phyloP scores from a whole-genome alignment of 2,113 vertebrate species.

The Dunckerocampus dactyliophorus region DNA sequence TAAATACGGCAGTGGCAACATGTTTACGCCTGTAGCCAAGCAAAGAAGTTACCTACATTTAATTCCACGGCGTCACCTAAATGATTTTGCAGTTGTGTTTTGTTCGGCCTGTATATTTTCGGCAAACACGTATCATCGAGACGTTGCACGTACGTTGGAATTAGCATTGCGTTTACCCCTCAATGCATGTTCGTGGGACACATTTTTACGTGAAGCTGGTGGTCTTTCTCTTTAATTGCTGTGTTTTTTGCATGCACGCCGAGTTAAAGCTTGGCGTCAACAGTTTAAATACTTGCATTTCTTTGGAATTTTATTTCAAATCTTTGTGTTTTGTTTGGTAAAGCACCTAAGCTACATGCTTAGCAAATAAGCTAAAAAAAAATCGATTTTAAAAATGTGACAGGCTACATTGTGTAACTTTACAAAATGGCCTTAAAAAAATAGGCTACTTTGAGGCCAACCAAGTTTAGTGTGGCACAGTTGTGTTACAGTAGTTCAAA shows the following conservation, averaged over 20 bases:
- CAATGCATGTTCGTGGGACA: not conserved
- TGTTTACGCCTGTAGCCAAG: fast-evolving
- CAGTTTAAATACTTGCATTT: not conserved
- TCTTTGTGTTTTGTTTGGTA: not conserved
- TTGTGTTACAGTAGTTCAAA: too few species aligned
- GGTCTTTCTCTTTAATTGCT: not conserved
- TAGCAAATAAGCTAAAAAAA: not conserved
- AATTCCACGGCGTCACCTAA: not conserved
- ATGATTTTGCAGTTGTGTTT: fast-evolving
- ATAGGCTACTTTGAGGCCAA: not conserved
- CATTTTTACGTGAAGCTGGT: not conserved
- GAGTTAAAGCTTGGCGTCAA: not conserved
- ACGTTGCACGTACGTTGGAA: not conserved
- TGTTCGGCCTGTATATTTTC: not conserved
- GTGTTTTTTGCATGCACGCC: not conserved
- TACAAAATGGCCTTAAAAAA: not conserved
- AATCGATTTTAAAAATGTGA: too few species aligned
- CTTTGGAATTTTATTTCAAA: not conserved
- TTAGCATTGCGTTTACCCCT: not conserved
- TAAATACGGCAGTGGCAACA: not conserved
- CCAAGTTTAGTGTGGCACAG: too few species aligned
- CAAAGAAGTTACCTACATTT: not conserved
- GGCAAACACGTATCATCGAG: not conserved
- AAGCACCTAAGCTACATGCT: not conserved
- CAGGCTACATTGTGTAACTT: not conserved